Conservation (phyloP, 2,888 invertebrate genomes). For the Cantharis rufa region DNA sequence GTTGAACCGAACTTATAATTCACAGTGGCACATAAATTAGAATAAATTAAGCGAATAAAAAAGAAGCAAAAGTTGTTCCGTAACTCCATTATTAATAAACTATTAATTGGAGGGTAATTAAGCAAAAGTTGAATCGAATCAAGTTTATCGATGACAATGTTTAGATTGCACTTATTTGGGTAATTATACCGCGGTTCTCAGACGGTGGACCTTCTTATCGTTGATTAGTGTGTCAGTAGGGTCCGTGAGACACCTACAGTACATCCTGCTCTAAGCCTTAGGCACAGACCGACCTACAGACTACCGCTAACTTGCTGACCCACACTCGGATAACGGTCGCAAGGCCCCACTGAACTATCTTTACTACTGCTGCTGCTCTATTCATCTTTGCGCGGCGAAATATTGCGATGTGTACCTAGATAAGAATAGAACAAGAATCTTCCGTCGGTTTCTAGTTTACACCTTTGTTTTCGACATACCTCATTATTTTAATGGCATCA, state of each 20-base stretch:
- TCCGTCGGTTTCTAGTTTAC: not conserved
- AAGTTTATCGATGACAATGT: not conserved
- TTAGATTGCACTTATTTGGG: not conserved
- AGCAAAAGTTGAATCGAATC: not conserved
- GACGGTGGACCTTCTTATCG: slow-evolving; percentile 1
- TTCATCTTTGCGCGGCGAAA: slow-evolving; percentile 1
- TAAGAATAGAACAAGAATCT: not conserved
- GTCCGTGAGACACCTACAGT: slow-evolving; percentile 25
- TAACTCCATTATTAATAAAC: not conserved
- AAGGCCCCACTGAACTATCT: slow-evolving; percentile 18
- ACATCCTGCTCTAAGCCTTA: slow-evolving; percentile 35
- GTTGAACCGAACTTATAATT: not conserved
- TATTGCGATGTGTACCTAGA: not conserved
- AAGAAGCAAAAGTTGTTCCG: slow-evolving; percentile 2
- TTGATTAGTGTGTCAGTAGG: slow-evolving; percentile 35
- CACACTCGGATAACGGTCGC: slow-evolving; percentile 38
- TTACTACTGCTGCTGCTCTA: slow-evolving; percentile 3
- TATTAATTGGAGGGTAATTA: not conserved
- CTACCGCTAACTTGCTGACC: slow-evolving; percentile 40
- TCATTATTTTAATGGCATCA: not conserved
- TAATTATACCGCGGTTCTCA: not conserved
- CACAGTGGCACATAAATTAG: not conserved
- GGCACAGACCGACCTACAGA: slow-evolving; percentile 38
- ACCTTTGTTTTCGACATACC: slow-evolving; percentile 1
- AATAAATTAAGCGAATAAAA: not conserved